phyloP scores from a whole-genome alignment of 2,797 vertebrate species.

The Eidolon dupreanum region DNA sequence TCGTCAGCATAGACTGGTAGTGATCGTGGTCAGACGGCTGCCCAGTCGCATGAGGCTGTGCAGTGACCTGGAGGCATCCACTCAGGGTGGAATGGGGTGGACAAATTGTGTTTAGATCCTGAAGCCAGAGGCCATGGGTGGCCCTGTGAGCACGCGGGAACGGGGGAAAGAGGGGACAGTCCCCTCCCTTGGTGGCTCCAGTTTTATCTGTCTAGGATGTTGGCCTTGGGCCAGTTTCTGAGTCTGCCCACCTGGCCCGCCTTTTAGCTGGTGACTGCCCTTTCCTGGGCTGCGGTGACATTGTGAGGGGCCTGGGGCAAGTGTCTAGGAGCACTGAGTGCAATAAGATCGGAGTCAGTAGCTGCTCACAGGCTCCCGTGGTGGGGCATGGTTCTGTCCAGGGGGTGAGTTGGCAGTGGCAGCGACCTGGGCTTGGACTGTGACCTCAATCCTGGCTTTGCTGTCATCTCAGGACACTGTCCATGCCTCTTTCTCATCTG shows the following conservation, averaged over 20 bases:
- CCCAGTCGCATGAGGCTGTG: not conserved
- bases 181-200: not conserved
- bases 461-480: not conserved
- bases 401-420: not conserved
- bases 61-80: not conserved
- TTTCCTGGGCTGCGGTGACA: not conserved
- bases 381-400: not conserved
- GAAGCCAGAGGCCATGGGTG: not conserved
- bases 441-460: not conserved
- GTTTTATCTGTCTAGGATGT: not conserved
- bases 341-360: not conserved
- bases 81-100: not conserved
- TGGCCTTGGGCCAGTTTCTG: not conserved
- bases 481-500: not conserved
- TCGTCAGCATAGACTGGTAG: not conserved
- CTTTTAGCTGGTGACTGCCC: not conserved
- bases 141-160: not conserved
- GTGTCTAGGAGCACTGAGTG: not conserved
- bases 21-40: not conserved
- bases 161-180: not conserved
- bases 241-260: not conserved
- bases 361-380: not conserved
- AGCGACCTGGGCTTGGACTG: not conserved
- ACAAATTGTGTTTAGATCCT: not conserved
- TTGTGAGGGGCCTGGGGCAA: not conserved